Base-by-base conservation (phyloP, 2,113 vertebrate genomes). In the Lepus europaeus region DNA sequence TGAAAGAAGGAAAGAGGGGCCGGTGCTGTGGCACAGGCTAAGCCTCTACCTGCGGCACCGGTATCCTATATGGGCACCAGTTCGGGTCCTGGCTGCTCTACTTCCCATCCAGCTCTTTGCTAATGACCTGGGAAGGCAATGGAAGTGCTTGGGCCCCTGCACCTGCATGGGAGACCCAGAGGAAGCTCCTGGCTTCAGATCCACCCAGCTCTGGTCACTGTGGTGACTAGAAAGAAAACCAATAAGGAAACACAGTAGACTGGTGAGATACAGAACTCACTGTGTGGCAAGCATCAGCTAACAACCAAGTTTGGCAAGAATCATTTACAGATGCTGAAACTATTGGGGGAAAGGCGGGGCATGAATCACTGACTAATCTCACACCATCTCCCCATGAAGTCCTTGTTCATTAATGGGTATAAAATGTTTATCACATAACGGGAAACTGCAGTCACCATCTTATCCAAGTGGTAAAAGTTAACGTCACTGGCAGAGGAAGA, bases 391-490 rank as follows among this genome's bases (percentile, higher is more conserved):
- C 36, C 59, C 27, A 53, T 19, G 73, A 72, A 91, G 22, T 14
- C 51, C 63, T 68, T 91, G 53, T 80, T 36, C 23, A 49, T n/a
- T 63, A 80, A 25, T 80, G 64, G 90, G 27, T n/a, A 74, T 25
- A 88, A 92, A 92, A n/a, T 81, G 73, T 2, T 29, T 83, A 66
- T 77, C 79, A 95, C 77, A 39, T 61, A 33, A 23, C 63, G 36
- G 49, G 73, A 89, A 87, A 87, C 29, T 29, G 63, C 66, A 81
- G 39, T 77, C 45, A 66, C 16, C 72, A 53, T 51, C 14, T n/a
- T 93, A 70, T 77, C 7, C 1, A 14, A 72, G 63, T 9, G 19
- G 25, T 49, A 49, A 33, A 74, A 87, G 31, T 79, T 22, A 45
- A 45, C 29, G 63, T 49, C 53, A 49, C 31, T 39, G 51, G 90